These are phyloP conservation scores for Deroptyus accipitrinus DNA, from an alignment of 2,113 vertebrate species.

Conservation along the genomic window DNA sequence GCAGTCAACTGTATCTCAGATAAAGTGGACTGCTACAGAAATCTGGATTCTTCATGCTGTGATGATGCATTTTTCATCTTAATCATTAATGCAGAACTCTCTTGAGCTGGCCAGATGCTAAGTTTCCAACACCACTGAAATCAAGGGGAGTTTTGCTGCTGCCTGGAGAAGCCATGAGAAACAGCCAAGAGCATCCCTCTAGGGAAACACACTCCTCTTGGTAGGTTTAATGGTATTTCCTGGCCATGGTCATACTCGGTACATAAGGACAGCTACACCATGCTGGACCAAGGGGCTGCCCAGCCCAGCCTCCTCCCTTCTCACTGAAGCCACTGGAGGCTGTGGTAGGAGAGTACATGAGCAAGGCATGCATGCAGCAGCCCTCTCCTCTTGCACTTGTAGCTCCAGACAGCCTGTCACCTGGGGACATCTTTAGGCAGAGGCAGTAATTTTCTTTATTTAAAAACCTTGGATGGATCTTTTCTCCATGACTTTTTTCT, in stretches of 20 bases:
- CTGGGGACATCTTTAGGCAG: not conserved
- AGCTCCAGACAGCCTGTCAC: not conserved
- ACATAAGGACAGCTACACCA: not conserved
- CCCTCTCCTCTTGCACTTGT: not conserved
- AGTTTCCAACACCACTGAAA: not conserved
- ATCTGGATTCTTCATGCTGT: not conserved
- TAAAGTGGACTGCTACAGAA: not conserved
- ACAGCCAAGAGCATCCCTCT: not conserved
- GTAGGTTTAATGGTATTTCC: not conserved
- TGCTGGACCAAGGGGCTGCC: not conserved
- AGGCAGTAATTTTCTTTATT: not conserved
- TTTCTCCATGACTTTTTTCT: not conserved
- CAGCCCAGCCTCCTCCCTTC: not conserved
- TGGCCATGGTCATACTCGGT: not conserved
- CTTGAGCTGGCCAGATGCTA: not conserved
- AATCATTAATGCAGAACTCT: not conserved
- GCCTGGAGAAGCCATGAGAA: not conserved
- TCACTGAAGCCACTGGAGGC: not conserved
- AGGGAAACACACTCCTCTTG: not conserved
- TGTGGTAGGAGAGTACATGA: accelerated
- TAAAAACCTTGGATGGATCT: not conserved
- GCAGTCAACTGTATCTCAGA: not conserved
- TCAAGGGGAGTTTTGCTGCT: not conserved
- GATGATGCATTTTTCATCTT: not conserved
- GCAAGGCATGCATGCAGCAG: not conserved